A percentile compares a stretch with the other conserved stretches of the same genome.
These are phyloP conservation scores for Neogale vison DNA, from an alignment of 2,113 vertebrate species.

Conservation along the genomic window DNA sequence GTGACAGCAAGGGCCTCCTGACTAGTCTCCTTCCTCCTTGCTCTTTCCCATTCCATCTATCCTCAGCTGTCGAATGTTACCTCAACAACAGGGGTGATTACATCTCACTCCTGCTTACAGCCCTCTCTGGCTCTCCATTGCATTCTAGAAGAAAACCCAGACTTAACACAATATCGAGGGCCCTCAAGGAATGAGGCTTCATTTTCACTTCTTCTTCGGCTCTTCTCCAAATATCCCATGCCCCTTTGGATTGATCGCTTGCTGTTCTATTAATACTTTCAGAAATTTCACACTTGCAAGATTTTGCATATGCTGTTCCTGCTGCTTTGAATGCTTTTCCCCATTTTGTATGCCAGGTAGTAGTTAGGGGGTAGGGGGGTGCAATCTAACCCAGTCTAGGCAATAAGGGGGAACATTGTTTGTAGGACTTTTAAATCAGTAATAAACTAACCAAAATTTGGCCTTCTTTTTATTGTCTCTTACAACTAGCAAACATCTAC, in stretches of 20 bases:
- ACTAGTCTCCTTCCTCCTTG: not conserved
- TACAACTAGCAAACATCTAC: not conserved
- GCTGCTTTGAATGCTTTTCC: not conserved
- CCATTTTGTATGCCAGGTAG: not conserved
- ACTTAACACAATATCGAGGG: not conserved
- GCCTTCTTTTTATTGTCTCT: not conserved
- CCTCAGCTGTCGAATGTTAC: not conserved
- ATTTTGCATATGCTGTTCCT: not conserved
- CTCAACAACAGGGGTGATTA: not conserved
- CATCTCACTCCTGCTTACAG: not conserved
- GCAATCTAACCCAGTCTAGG: not conserved
- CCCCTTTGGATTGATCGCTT: not conserved
- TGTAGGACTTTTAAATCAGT: not conserved
- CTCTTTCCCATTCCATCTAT: not conserved
- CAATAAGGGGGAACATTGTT: not conserved
- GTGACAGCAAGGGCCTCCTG: not conserved
- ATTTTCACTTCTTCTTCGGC: not conserved
- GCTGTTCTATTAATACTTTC: not conserved
- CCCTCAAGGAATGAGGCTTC: not conserved
- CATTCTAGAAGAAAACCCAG: not conserved
- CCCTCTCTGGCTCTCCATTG: not conserved
- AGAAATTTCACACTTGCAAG: not conserved
- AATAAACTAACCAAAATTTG: not conserved
- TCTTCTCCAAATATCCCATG: not conserved
- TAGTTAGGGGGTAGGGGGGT: accelerated